These are phyloP conservation scores for Engraulis encrasicolus DNA, from an alignment of 2,113 vertebrate species.

Conservation along the genomic window DNA sequence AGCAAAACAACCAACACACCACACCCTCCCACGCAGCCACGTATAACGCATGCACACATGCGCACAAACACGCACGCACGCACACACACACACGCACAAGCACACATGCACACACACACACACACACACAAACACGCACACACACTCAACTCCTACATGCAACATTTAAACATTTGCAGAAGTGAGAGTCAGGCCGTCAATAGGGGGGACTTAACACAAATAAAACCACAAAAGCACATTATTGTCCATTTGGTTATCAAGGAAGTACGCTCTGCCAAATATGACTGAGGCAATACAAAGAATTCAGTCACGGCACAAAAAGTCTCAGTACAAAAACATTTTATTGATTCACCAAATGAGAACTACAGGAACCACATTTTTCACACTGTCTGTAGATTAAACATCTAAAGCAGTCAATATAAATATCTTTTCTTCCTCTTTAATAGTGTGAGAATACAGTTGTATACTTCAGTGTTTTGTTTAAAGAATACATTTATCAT, in stretches of 20 bases:
- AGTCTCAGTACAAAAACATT: slow-evolving; percentile 11
- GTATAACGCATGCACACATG: neutral
- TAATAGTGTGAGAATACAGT: slow-evolving; percentile 64
- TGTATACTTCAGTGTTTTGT: slow-evolving; percentile 52
- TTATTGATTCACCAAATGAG: slow-evolving; percentile 15
- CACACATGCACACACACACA: neutral
- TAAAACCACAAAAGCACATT: neutral
- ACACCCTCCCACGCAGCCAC: neutral
- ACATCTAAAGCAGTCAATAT: slow-evolving; percentile 59
- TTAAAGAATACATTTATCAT: slow-evolving; percentile 55
- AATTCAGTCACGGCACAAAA: neutral
- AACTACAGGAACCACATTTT: slow-evolving; percentile 36
- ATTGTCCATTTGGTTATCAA: neutral
- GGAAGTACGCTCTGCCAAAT: no score
- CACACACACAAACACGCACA: neutral
- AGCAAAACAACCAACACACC: no score
- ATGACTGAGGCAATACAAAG: neutral
- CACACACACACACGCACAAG: neutral
- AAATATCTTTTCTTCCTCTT: slow-evolving; percentile 70
- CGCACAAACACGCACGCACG: neutral
- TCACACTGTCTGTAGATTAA: slow-evolving; percentile 53
- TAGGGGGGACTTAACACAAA: neutral
- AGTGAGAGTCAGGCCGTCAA: neutral
- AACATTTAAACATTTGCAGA: neutral
- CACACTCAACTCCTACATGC: no score